These are phyloP conservation scores for Ophioninae sp. DNA, from an alignment of 2,888 invertebrate species.

Conservation along the genomic window DNA sequence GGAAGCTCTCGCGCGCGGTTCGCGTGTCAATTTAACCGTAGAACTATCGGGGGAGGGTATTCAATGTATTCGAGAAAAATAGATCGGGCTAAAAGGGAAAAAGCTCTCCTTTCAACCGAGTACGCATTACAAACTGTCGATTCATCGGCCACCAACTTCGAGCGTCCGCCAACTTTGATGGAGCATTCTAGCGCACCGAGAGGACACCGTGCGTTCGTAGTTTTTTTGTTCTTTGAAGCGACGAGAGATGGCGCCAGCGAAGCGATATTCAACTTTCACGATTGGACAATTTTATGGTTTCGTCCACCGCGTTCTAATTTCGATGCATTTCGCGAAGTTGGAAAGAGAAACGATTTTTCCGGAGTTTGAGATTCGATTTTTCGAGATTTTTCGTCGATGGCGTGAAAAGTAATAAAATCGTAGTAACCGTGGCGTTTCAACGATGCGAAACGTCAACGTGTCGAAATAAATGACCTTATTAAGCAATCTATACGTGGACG, in stretches of 20 bases:
- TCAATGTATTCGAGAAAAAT: slow-evolving; percentile 29
- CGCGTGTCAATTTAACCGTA: slow-evolving; percentile 56
- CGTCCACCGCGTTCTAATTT: neutral
- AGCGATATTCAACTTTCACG: slow-evolving; percentile 32
- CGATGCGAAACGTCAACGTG: no score
- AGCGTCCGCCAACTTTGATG: slow-evolving; percentile 31
- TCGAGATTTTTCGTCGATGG: no score
- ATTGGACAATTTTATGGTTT: slow-evolving; percentile 27
- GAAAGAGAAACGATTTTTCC: neutral
- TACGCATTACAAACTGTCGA: slow-evolving; percentile 55
- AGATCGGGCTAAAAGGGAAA: slow-evolving; percentile 11
- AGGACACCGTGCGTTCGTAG: neutral
- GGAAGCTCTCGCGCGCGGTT: slow-evolving; percentile 53
- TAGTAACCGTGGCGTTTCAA: no score
- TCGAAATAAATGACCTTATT: no score
- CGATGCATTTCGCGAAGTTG: neutral
- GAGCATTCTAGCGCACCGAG: slow-evolving; percentile 34
- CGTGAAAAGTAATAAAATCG: no score
- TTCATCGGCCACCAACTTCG: slow-evolving; percentile 40
- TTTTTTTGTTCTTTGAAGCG: slow-evolving; percentile 20
- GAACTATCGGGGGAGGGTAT: slow-evolving; percentile 20
- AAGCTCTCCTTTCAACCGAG: slow-evolving; percentile 42
- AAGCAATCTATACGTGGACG: no score
- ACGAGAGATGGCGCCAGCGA: slow-evolving; percentile 22
- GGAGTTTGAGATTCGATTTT: no score